These are phyloP conservation scores for Liolophura sinensis DNA, from an alignment of 1,140 invertebrate species.

Conservation along the genomic window DNA sequence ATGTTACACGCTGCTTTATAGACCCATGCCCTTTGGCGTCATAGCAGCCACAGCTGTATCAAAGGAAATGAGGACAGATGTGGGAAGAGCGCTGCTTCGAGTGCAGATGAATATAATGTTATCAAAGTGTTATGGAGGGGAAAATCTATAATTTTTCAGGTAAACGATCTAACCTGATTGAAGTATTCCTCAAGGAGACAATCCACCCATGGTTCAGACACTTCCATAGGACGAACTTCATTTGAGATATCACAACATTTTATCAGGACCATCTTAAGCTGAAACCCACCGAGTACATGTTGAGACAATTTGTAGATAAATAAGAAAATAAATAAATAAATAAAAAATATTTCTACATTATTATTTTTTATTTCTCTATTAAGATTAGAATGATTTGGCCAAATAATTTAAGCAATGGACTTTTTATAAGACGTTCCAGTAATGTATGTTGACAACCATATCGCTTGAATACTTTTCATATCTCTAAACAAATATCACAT, in stretches of 20 bases:
- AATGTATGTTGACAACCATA: too few relatives aligned
- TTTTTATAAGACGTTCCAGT: too few relatives aligned
- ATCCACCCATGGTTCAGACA: slow-evolving; percentile 60
- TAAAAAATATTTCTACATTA: background rate
- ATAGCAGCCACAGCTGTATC: background rate
- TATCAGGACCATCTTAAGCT: slow-evolving; percentile 60
- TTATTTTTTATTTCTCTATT: background rate
- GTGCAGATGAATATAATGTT: slow-evolving; percentile 2
- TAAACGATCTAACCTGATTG: slow-evolving; percentile 52
- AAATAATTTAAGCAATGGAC: too few relatives aligned
- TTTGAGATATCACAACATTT: slow-evolving; percentile 62
- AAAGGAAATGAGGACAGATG: background rate
- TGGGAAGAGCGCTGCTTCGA: background rate
- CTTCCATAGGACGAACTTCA: slow-evolving; percentile 59
- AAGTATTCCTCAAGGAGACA: slow-evolving; percentile 61
- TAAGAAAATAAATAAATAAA: background rate
- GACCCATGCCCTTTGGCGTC: background rate
- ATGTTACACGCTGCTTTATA: background rate
- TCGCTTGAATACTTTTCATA: too few relatives aligned
- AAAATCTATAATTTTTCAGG: background rate
- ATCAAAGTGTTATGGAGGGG: background rate
- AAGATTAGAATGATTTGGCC: background rate
- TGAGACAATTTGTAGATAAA: background rate
- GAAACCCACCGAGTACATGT: slow-evolving; percentile 14
- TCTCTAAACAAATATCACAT: too few relatives aligned